Conservation (phyloP, 2,113 vertebrate species). For the Felis catus region F.catus_Fca126_mat1.0 CM031424.1:49937501-49938000, state of each 20-base stretch:
- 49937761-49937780: not conserved
- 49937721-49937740: not conserved
- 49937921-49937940: slow-evolving; percentile 28
- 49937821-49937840: slow-evolving; percentile 13
- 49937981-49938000: slow-evolving; percentile 37
- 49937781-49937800: slow-evolving; percentile 24
- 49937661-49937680: not conserved
- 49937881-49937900: slow-evolving; percentile 39
- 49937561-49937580: not conserved
- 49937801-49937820: slow-evolving; percentile 64
- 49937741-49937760: slow-evolving; percentile 17
- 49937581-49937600: not conserved
- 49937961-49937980: not conserved
- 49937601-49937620: not conserved
- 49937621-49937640: not conserved
- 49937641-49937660: not conserved
- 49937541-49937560: not conserved
- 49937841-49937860: slow-evolving; percentile 37
- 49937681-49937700: not conserved
- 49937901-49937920: slow-evolving; percentile 44
- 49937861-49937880: slow-evolving; percentile 37
- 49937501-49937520: not conserved
- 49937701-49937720: not conserved
- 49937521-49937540: not conserved
- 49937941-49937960: slow-evolving; percentile 40